Percentiles rank a stretch among this genome's conserved stretches.
Conservation (phyloP, 2,113 vertebrate genomes). For the Mustela nigripes region DNA sequence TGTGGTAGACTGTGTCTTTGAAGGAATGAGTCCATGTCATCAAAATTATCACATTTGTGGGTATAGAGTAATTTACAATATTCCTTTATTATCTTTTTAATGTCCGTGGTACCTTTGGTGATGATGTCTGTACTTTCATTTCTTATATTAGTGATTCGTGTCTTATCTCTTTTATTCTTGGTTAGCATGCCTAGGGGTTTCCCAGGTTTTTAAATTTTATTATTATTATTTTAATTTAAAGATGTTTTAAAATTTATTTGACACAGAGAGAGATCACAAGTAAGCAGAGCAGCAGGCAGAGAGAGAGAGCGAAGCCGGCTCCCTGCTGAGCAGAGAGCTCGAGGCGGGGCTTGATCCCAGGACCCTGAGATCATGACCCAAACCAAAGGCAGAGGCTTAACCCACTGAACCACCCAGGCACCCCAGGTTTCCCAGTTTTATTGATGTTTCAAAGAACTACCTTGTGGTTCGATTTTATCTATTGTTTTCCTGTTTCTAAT, state of each 20-base stretch:
- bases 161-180: background rate
- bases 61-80: background rate
- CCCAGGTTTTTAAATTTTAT: too few species aligned
- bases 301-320: too few species aligned
- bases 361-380: too few species aligned
- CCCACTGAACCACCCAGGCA: too few species aligned
- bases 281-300: too few species aligned
- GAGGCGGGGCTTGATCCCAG: too few species aligned
- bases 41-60: background rate
- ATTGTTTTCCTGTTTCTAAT: background rate
- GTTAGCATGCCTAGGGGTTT: background rate
- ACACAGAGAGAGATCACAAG: too few species aligned
- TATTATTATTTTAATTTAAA: too few species aligned
- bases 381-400: too few species aligned
- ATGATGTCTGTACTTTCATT: background rate
- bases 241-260: too few species aligned
- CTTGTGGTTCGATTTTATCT: background rate
- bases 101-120: background rate
- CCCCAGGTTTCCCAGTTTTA: background rate
- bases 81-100: background rate
- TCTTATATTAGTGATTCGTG: background rate
- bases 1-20: background rate
- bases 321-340: too few species aligned
- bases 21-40: background rate
- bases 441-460: background rate